phyloP scores from a whole-genome alignment of 2,888 invertebrate species.

The Isotomurus palustris region DNA sequence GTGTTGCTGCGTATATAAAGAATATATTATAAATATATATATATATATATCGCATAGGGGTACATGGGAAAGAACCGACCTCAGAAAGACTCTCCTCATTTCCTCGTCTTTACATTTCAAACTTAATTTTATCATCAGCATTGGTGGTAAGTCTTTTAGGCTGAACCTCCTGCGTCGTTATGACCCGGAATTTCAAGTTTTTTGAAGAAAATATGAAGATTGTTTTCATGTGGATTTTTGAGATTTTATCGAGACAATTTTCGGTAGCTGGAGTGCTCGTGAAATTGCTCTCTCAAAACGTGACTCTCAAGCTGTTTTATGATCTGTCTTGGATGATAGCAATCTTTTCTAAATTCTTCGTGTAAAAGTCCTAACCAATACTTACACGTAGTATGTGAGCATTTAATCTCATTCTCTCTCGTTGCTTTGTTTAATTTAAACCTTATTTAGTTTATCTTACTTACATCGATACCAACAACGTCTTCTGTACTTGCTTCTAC shows the following conservation, averaged over 20 bases:
- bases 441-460: too few species aligned
- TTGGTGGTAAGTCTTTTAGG: background rate
- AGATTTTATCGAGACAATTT: constrained; percentile 39
- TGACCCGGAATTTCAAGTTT: constrained; percentile 46
- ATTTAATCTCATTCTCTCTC: too few species aligned
- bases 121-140: background rate
- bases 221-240: constrained; percentile 40
- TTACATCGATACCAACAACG: too few species aligned
- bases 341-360: constrained; percentile 16
- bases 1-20: too few species aligned
- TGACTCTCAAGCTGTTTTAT: constrained; percentile 44
- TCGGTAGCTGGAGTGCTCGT: constrained; percentile 37
- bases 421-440: too few species aligned
- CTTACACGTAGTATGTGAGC: too few species aligned
- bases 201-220: constrained; percentile 41
- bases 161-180: constrained; percentile 46
- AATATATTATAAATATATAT: background rate
- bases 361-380: too few species aligned
- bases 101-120: too few species aligned
- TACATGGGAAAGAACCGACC: constrained; percentile 6
- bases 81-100: too few species aligned
- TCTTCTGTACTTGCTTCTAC: too few species aligned
- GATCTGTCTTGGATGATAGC: constrained; percentile 22
- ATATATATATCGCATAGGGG: too few species aligned
- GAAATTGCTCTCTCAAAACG: constrained; percentile 43